A percentile compares a stretch with the other conserved stretches of the same genome.
phyloP scores from a whole-genome alignment of 1,140 invertebrate genomes.

The Diuraphis noxia region DNA sequence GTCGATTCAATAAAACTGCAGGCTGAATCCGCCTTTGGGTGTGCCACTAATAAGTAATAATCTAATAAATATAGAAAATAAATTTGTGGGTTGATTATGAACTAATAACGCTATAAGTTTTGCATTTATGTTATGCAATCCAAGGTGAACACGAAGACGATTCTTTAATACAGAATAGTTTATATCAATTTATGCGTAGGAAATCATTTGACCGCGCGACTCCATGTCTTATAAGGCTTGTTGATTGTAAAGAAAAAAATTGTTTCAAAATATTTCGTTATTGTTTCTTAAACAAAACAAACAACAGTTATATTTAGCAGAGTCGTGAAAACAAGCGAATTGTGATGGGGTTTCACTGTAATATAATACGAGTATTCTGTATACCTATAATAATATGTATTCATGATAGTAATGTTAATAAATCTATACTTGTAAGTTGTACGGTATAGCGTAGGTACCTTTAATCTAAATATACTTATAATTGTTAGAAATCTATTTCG shows the following conservation, averaged over 20 bases:
- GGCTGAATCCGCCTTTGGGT: not conserved
- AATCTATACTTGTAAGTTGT: not conserved
- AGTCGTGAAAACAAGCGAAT: not conserved
- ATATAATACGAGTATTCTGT: not conserved
- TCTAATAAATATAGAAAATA: not conserved
- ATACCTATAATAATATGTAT: not conserved
- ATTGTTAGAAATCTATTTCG: not conserved
- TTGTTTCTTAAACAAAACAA: not conserved
- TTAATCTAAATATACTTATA: not conserved
- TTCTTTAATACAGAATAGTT: not conserved
- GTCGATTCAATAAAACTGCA: not conserved
- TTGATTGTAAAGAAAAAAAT: not conserved
- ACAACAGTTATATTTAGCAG: not conserved
- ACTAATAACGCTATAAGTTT: slow-evolving; percentile 7
- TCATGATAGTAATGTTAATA: not conserved
- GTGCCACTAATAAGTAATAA: not conserved
- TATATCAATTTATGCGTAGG: not conserved
- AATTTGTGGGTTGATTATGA: slow-evolving; percentile 28
- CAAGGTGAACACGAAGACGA: slow-evolving; percentile 39
- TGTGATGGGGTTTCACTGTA: not conserved
- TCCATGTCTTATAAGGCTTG: slow-evolving; percentile 20
- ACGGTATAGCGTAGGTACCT: not conserved
- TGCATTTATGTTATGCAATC: not conserved
- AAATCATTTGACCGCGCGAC: not conserved
- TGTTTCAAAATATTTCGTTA: slow-evolving; percentile 12